Percentiles rank a stretch among this genome's conserved stretches.
Conservation (phyloP, 2,797 vertebrate genomes). For the Coranthus polyacanthus region DNA sequence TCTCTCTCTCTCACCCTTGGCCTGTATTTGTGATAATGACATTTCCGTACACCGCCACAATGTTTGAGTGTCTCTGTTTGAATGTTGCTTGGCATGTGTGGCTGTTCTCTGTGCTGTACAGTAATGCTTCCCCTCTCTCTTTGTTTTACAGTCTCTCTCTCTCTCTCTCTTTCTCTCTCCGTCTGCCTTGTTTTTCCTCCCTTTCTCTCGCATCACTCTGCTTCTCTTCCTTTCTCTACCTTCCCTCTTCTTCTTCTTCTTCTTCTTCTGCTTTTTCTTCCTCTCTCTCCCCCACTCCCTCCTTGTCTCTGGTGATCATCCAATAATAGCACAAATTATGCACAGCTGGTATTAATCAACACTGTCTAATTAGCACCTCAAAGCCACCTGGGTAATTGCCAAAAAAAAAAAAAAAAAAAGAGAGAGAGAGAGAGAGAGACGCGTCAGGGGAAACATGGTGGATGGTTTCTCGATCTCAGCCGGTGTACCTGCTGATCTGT, state of each 20-base stretch:
- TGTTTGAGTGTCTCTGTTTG: background rate
- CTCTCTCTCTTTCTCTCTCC: background rate
- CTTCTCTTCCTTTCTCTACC: background rate
- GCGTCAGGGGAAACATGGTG: slow-evolving; percentile 37
- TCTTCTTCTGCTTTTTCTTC: background rate
- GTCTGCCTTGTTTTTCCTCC: too few relatives aligned
- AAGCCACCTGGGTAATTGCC: slow-evolving; percentile 68
- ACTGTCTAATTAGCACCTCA: slow-evolving; percentile 74
- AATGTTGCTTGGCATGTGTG: background rate
- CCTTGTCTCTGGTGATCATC: slow-evolving; percentile 52
- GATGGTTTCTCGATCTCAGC: slow-evolving; percentile 8
- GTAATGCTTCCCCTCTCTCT: background rate
- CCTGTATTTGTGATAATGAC: background rate
- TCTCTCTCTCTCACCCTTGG: background rate
- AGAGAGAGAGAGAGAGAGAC: slow-evolving; percentile 9
- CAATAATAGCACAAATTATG: slow-evolving; percentile 73
- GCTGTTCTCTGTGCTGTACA: background rate
- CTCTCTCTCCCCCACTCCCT: background rate
- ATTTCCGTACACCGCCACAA: too few relatives aligned
- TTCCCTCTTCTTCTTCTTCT: too few relatives aligned
- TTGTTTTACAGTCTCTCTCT: too few relatives aligned
- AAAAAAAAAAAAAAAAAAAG: slow-evolving; percentile 27
- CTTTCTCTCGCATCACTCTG: background rate
- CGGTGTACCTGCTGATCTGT: slow-evolving; percentile 12
- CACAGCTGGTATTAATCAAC: slow-evolving; percentile 78